Evolutionary conservation across 1,140 invertebrate genomes (phyloP).

Genomic region (Drosophila obscura): DNA sequence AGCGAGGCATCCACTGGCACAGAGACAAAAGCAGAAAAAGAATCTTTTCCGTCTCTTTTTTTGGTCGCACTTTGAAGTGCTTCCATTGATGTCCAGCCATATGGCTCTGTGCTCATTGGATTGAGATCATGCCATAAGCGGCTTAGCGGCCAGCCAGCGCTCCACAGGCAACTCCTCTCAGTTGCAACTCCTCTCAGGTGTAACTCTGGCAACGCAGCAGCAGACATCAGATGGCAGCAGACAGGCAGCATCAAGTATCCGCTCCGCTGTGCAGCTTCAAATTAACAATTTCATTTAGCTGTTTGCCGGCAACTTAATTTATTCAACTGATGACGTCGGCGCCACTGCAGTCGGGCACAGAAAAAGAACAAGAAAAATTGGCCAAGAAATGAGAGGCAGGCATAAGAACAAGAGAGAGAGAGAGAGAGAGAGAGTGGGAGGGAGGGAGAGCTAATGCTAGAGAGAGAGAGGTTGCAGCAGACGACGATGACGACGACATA

Average conservation of each 20-base stretch:
- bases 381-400: conserved; percentile 25
- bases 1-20: not conserved
- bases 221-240: conserved; percentile 24
- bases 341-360: conserved; percentile 24
- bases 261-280: conserved; percentile 60
- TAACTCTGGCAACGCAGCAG: conserved; percentile 27
- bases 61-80: not conserved
- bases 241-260: conserved; percentile 69
- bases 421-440: not conserved
- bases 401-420: not conserved
- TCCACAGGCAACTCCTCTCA: conserved; percentile 44
- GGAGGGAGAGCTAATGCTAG: not conserved
- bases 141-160: conserved; percentile 52
- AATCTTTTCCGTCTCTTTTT: not conserved
- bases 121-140: conserved; percentile 69
- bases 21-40: conserved; percentile 19
- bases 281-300: conserved; percentile 78
- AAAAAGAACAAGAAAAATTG: conserved; percentile 36
- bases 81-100: conserved; percentile 39
- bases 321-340: conserved; percentile 58
- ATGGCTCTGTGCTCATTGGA: conserved; percentile 39
- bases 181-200: conserved; percentile 16
- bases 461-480: not conserved
- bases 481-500: conserved; percentile 65
- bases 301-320: conserved; percentile 67